Evolutionary conservation across 2,113 vertebrate species (phyloP).

Genomic region (Spilogale gracilis): DNA sequence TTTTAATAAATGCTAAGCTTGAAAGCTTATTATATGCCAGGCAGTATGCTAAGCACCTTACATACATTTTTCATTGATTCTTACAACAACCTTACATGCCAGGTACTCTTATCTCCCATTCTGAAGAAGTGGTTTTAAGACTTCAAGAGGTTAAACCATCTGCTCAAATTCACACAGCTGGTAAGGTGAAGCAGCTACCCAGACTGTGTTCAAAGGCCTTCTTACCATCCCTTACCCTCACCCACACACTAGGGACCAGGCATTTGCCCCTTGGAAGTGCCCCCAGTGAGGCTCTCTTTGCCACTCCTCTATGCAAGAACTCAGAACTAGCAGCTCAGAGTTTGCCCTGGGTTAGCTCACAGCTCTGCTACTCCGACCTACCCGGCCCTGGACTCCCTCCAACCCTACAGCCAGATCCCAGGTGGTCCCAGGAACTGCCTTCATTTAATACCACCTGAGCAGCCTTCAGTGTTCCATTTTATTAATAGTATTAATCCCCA

Average conservation of each 20-base stretch:
- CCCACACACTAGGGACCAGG: neutral
- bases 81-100: neutral
- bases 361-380: neutral
- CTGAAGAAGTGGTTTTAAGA: neutral
- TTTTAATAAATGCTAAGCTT: slow-evolving; percentile 35
- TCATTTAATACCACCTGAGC: neutral
- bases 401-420: neutral
- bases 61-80: neutral
- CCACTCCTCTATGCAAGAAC: neutral
- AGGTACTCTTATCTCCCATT: neutral
- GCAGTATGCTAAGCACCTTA: neutral
- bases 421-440: neutral
- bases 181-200: neutral
- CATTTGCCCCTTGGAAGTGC: neutral
- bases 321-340: neutral
- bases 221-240: neutral
- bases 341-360: neutral
- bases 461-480: neutral
- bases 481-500: neutral
- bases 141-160: neutral
- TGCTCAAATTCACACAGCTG: neutral
- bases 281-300: neutral
- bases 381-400: neutral
- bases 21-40: neutral
- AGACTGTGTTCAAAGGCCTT: neutral